These are phyloP conservation scores for Shinisaurus crocodilurus DNA, from an alignment of 2,113 vertebrate genomes.

Conservation along the genomic window DNA sequence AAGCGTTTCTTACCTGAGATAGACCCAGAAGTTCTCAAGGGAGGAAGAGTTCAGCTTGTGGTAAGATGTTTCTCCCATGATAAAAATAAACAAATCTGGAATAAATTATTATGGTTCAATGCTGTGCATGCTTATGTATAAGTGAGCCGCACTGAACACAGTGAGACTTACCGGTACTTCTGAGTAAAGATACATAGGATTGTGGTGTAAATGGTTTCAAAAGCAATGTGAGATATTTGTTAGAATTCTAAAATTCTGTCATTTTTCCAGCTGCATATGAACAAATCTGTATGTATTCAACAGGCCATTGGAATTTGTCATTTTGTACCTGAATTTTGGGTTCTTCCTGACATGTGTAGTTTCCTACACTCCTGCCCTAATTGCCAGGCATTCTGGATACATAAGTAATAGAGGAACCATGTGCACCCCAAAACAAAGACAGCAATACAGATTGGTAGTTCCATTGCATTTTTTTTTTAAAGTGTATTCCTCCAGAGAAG, in stretches of 20 bases:
- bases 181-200: background rate
- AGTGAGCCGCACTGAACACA: background rate
- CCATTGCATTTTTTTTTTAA: no score
- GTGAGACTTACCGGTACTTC: background rate
- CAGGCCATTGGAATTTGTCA: background rate
- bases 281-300: background rate
- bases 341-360: background rate
- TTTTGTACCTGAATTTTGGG: background rate
- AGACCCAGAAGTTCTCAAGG: conserved; percentile 79
- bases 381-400: background rate
- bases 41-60: conserved; percentile 87
- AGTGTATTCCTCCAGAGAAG: background rate
- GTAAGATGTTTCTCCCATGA: conserved; percentile 80
- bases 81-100: conserved; percentile 21
- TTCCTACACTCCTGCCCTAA: background rate
- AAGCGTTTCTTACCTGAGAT: conserved; percentile 87
- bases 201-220: background rate
- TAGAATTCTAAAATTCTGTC: background rate
- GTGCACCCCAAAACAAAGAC: background rate
- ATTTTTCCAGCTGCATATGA: background rate
- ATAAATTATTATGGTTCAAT: conserved; percentile 3
- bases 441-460: background rate
- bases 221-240: background rate
- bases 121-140: background rate
- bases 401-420: background rate